Conservation (phyloP, 2,888 invertebrate species). For the Helobdella robusta region DNA sequence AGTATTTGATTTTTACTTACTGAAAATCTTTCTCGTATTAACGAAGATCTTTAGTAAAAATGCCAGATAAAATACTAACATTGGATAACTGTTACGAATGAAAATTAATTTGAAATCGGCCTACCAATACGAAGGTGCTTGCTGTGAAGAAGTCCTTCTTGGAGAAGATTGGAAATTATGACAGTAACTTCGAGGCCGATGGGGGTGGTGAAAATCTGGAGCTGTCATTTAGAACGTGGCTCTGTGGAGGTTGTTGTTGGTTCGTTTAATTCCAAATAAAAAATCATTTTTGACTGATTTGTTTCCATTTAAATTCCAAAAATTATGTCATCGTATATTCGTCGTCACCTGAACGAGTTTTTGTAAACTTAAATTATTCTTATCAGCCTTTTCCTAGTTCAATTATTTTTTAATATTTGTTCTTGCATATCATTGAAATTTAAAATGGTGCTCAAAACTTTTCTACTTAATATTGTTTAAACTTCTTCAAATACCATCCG, state of each 20-base stretch:
- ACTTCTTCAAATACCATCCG: not conserved
- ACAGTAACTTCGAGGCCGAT: slow-evolving; percentile 29
- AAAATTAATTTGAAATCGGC: not conserved
- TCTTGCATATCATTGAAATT: too few relatives aligned
- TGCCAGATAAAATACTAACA: too few relatives aligned
- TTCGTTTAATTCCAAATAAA: not conserved
- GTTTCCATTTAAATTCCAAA: not conserved
- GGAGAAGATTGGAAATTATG: slow-evolving; percentile 32
- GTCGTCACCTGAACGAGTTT: too few relatives aligned
- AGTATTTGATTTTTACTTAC: too few relatives aligned
- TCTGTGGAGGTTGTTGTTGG: slow-evolving; percentile 31
- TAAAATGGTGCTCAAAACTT: too few relatives aligned
- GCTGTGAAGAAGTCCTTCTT: slow-evolving; percentile 33
- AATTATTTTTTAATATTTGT: too few relatives aligned
- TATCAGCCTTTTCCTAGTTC: too few relatives aligned
- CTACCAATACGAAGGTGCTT: slow-evolving; percentile 24
- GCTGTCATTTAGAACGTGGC: slow-evolving; percentile 35
- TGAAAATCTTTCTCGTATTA: too few relatives aligned
- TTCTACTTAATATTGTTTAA: too few relatives aligned
- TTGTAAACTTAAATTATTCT: too few relatives aligned
- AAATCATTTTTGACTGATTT: not conserved
- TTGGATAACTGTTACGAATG: not conserved
- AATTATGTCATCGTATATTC: too few relatives aligned
- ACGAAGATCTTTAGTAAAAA: too few relatives aligned
- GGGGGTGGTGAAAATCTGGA: slow-evolving; percentile 30